These are phyloP conservation scores for Trogon melanurus DNA, from an alignment of 2,113 vertebrate species.

Conservation along the genomic window DNA sequence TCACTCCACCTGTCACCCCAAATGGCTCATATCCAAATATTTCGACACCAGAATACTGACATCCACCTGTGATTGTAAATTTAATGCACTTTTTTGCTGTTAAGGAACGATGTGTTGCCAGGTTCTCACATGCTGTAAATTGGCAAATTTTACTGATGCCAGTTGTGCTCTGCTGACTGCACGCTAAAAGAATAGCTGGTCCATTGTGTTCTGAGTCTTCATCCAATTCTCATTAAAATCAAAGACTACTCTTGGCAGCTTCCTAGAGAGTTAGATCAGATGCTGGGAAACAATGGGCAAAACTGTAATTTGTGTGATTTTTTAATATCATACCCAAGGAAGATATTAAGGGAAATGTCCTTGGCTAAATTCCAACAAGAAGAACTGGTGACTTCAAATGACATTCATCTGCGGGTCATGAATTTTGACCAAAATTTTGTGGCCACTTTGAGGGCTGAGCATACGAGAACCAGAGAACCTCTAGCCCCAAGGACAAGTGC, in stretches of 20 bases:
- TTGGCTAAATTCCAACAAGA: not conserved
- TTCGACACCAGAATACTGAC: not conserved
- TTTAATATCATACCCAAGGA: not conserved
- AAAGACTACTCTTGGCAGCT: not conserved
- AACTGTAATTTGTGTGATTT: not conserved
- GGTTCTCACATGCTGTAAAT: not conserved
- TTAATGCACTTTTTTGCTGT: not conserved
- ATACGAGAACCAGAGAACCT: too few species aligned
- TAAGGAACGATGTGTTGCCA: not conserved
- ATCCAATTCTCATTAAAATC: not conserved
- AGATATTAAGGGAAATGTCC: not conserved
- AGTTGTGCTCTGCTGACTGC: not conserved
- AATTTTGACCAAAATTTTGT: too few species aligned
- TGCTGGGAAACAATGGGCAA: not conserved
- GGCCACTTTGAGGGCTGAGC: too few species aligned
- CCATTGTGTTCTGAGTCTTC: not conserved
- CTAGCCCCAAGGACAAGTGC: too few species aligned
- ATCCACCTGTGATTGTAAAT: not conserved
- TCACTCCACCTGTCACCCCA: not conserved
- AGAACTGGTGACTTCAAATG: not conserved
- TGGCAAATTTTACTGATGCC: not conserved
- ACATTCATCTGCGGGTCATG: not conserved
- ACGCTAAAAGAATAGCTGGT: not conserved
- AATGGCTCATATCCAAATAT: not conserved
- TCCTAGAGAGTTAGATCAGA: not conserved